Conservation (phyloP, 1,140 invertebrate genomes). For the Ptiloglossa arizonensis region DNA sequence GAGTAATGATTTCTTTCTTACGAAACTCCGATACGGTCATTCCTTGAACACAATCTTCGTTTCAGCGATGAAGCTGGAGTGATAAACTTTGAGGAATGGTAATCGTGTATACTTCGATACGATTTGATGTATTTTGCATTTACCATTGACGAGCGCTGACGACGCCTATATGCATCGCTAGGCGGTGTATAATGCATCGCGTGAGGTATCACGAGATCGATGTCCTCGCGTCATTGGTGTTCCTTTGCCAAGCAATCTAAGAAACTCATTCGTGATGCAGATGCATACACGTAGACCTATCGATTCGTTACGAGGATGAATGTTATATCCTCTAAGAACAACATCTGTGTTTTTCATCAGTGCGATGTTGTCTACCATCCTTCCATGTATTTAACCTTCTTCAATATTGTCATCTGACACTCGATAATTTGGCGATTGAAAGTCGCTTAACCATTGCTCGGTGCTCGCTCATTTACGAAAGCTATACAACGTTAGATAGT, state of each 20-base stretch:
- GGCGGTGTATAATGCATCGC: slow-evolving; percentile 4
- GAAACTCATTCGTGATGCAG: background rate
- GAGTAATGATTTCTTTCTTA: too few relatives aligned
- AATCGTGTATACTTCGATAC: background rate
- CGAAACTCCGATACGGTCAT: background rate
- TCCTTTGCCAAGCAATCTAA: slow-evolving; percentile 3
- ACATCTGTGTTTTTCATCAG: background rate
- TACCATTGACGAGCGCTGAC: background rate
- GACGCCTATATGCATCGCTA: background rate
- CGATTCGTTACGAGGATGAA: background rate
- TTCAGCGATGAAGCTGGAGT: too few relatives aligned
- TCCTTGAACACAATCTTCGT: too few relatives aligned
- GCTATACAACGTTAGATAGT: too few relatives aligned
- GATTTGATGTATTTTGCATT: background rate
- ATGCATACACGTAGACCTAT: background rate
- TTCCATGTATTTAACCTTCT: too few relatives aligned
- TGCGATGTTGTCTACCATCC: too few relatives aligned
- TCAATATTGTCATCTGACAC: too few relatives aligned
- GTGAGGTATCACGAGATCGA: slow-evolving; percentile 5
- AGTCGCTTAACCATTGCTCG: too few relatives aligned
- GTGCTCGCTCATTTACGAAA: too few relatives aligned
- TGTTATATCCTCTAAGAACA: background rate
- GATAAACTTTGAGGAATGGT: too few relatives aligned
- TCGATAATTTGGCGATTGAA: too few relatives aligned
- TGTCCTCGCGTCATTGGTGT: background rate